Percentiles rank a stretch among this genome's conserved stretches.
Conservation (phyloP, 2,797 vertebrate species). For the Choloepus didactylus region DNA sequence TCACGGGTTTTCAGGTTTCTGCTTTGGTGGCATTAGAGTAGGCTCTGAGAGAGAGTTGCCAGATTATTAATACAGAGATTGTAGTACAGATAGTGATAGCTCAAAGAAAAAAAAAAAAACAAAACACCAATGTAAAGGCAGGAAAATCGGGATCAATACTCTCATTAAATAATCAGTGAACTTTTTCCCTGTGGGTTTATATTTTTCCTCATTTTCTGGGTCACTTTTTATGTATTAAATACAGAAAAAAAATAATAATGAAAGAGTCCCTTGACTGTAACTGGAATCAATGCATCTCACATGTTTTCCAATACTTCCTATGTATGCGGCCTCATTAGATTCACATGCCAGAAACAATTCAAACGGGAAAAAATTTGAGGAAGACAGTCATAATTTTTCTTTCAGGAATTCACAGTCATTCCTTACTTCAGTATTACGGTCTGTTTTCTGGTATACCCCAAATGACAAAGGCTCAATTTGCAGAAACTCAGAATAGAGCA, state of each 20-base stretch:
- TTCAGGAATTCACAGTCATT: background rate
- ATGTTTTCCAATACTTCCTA: constrained; percentile 54
- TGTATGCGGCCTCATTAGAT: background rate
- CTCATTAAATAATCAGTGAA: constrained; percentile 71
- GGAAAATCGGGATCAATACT: constrained; percentile 61
- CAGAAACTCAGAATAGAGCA: constrained; percentile 24
- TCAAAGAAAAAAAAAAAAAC: background rate
- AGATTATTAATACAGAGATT: constrained; percentile 18
- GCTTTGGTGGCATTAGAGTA: background rate
- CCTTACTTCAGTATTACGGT: background rate
- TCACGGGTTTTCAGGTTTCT: background rate
- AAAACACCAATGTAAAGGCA: constrained; percentile 48
- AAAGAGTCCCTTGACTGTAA: constrained; percentile 63
- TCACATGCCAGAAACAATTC: background rate
- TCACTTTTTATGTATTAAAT: constrained; percentile 52
- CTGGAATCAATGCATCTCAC: constrained; percentile 66
- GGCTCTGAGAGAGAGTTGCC: background rate
- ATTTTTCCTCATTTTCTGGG: constrained; percentile 61
- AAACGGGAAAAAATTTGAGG: background rate
- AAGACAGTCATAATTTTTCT: constrained; percentile 39
- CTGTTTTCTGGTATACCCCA: background rate
- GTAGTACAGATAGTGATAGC: background rate
- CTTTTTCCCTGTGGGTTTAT: constrained; percentile 51
- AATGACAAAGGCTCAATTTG: background rate
- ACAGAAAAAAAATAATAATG: constrained; percentile 57